phyloP scores from a whole-genome alignment of 2,888 invertebrate genomes.

The Polydrusus tereticollis region DNA sequence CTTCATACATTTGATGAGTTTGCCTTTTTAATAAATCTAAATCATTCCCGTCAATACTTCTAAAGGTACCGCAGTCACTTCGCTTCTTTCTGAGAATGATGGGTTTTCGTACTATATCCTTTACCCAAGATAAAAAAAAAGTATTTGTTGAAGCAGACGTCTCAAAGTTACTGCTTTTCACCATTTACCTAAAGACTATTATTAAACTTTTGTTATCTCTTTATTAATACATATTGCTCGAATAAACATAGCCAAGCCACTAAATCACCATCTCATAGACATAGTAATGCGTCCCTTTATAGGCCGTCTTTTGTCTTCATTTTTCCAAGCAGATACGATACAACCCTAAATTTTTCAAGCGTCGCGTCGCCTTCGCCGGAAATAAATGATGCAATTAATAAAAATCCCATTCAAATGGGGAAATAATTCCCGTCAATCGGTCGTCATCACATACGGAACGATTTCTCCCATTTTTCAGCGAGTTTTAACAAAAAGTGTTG shows the following conservation, averaged over 20 bases:
- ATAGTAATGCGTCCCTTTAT: slow-evolving; percentile 3
- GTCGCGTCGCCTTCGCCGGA: neutral
- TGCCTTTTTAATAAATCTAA: too few species aligned
- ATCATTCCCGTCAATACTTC: too few species aligned
- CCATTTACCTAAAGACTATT: too few species aligned
- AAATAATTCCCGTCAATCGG: slow-evolving; percentile 16
- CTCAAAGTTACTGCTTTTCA: too few species aligned
- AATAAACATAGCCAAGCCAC: neutral
- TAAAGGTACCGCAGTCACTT: too few species aligned
- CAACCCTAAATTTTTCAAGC: slow-evolving; percentile 5
- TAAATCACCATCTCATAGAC: neutral
- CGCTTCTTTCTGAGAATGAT: too few species aligned
- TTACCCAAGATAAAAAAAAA: too few species aligned
- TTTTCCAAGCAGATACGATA: neutral
- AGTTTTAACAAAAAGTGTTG: neutral
- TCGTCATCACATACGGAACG: slow-evolving; percentile 6
- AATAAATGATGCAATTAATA: slow-evolving; percentile 16
- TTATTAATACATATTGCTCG: too few species aligned
- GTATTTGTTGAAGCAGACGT: too few species aligned
- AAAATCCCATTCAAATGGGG: neutral
- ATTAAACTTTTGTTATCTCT: neutral
- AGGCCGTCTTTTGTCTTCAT: slow-evolving; percentile 11
- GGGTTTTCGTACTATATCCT: too few species aligned
- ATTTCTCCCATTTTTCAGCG: neutral
- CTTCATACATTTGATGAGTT: too few species aligned